Conservation (phyloP, 2,797 vertebrate species). For the Sebastes diaconus region DNA sequence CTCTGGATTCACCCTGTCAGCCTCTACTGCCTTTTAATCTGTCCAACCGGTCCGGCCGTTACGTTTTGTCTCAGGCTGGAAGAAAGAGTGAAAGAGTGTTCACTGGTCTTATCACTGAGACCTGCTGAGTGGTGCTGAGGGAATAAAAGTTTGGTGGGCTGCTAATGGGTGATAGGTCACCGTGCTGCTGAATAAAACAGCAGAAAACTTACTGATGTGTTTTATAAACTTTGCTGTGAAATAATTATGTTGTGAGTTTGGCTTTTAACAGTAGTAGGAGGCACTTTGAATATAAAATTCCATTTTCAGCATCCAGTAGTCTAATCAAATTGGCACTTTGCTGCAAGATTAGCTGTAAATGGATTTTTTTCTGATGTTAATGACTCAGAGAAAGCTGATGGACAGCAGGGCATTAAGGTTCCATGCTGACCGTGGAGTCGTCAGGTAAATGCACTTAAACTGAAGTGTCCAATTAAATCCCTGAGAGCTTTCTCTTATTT, state of each 20-base stretch:
- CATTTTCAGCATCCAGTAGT: conserved; percentile 26
- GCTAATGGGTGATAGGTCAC: background rate
- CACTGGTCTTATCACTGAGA: conserved; percentile 17
- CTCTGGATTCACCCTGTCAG: conserved; percentile 39
- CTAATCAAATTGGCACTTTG: conserved; percentile 41
- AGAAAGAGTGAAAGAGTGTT: background rate
- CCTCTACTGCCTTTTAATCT: conserved; percentile 54
- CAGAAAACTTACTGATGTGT: conserved; percentile 17
- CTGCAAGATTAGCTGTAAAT: conserved; percentile 46
- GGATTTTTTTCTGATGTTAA: conserved; percentile 38
- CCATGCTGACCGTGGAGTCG: background rate
- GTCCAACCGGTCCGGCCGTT: conserved; percentile 19
- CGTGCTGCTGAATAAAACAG: background rate
- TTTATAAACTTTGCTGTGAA: conserved; percentile 16
- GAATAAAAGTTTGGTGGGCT: background rate
- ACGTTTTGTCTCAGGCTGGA: conserved; percentile 1
- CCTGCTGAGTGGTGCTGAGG: background rate
- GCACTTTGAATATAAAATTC: conserved; percentile 35
- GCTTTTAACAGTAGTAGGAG: conserved; percentile 34
- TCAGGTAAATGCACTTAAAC: conserved; percentile 40
- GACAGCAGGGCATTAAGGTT: conserved; percentile 44
- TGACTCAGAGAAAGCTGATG: conserved; percentile 44
- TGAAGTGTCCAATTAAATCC: conserved; percentile 34
- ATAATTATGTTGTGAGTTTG: conserved; percentile 13
- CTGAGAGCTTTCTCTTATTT: conserved; percentile 27